These are phyloP conservation scores for Melikaiella ostensackeni DNA, from an alignment of 2,888 invertebrate species.

Conservation along the genomic window DNA sequence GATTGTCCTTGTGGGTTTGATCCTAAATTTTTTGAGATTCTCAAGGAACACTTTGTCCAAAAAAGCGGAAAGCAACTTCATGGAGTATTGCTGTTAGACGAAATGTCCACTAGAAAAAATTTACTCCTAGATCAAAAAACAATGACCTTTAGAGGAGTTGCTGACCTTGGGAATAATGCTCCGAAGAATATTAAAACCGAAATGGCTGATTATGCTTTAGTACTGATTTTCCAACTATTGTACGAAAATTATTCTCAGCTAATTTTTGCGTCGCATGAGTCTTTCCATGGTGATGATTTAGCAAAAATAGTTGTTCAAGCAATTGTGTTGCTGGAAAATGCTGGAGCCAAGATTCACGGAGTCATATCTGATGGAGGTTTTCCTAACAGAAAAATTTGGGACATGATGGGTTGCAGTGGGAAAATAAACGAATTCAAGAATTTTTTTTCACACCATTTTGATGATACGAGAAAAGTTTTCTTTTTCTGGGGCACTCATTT, in stretches of 20 bases:
- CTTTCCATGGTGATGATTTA: constrained; percentile 44
- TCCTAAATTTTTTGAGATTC: neutral
- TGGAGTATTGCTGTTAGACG: neutral
- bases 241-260: constrained; percentile 49
- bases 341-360: constrained; percentile 45
- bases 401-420: constrained; percentile 47
- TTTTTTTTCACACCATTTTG: constrained; percentile 49
- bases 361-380: constrained; percentile 48
- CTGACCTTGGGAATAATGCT: neutral
- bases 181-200: neutral
- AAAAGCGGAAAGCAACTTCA: neutral
- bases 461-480: constrained; percentile 49
- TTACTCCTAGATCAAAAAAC: neutral
- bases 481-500: constrained; percentile 56
- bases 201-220: constrained; percentile 50
- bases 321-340: constrained; percentile 50
- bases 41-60: neutral
- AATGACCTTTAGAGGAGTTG: neutral
- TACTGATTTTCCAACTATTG: constrained; percentile 55
- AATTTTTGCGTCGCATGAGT: constrained; percentile 51
- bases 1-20: no score
- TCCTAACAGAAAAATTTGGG: constrained; percentile 54
- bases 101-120: neutral
- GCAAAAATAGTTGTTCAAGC: constrained; percentile 52
- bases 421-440: constrained; percentile 41